Base-by-base conservation (phyloP, 2,797 vertebrate species). In the Hoplostethus atlanticus region DNA sequence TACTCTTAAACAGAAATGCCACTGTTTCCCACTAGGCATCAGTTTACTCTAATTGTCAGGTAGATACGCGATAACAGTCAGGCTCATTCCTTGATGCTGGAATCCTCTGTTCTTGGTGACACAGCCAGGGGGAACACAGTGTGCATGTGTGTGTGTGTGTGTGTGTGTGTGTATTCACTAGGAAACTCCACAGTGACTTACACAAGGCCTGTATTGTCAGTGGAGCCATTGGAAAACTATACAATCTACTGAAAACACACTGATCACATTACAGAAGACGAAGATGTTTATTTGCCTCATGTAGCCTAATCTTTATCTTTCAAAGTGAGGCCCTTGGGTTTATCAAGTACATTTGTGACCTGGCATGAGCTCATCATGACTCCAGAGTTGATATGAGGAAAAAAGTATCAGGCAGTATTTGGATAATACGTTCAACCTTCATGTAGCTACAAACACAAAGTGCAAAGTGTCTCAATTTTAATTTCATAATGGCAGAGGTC, bases 161-260 rank as follows among this genome's bases (percentile, higher is more conserved):
- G 5, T 1, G 36, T 28, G 59, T 34, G 68, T 61, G 68, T 57
- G 66, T 21, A 56, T 68, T 68, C 40, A 50, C 16, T 44, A 28
- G 40, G 12, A 9, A 63, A 50, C 51, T 56, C 38, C 40, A 56
- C 51, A 50, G 5, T 25, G 28, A 36, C 60, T 13, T 15, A 61
- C 73, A 81, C 38, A 83, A 68, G 73, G 40, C 38, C 36, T 68
- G 66, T 64, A 59, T 85, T 89, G 72, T 85, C 67, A 57, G 40
- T 6, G 36, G 51, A 72, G 74, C 64, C 12, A 34, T 11, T 58
- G 75, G 73, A 75, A 78, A 84, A 46, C 53, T 61, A 73, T 28
- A 21, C 55, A 58, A 60, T 59, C 67, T 52, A 64, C 50, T 48
- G 61, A 73, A 82, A 77, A 81, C 59, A 67, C 68, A 30, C 34